Conservation (phyloP, 2,888 invertebrate species). For the Eupithecia subfuscata region DNA sequence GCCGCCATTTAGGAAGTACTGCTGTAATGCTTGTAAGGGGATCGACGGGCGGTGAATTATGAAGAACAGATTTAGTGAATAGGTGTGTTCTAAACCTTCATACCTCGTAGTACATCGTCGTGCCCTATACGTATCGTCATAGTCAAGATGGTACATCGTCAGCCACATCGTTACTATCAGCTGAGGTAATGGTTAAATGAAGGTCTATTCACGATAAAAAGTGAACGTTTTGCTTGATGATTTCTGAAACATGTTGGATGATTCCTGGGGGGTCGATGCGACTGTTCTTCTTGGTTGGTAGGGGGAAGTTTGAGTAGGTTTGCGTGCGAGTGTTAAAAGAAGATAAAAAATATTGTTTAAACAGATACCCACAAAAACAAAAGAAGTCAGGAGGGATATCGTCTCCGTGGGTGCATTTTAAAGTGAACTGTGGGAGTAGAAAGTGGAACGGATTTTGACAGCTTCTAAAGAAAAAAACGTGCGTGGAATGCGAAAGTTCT, state of each 20-base stretch:
- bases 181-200: background rate
- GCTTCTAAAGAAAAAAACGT: background rate
- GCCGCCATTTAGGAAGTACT: slow-evolving; percentile 83
- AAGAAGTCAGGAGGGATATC: background rate
- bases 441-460: background rate
- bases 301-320: background rate
- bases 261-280: background rate
- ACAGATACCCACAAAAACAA: background rate
- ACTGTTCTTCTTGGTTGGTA: slow-evolving; percentile 3
- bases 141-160: too few relatives aligned
- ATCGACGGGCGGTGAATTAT: slow-evolving; percentile 40
- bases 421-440: background rate
- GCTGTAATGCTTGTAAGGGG: slow-evolving; percentile 82
- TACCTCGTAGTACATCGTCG: background rate
- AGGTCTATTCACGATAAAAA: background rate
- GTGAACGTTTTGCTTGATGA: background rate
- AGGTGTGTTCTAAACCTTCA: background rate
- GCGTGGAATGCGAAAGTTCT: background rate
- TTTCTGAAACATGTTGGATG: background rate
- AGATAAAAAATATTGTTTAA: background rate
- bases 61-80: background rate
- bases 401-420: background rate
- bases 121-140: too few relatives aligned
- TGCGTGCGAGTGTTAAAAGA: background rate
- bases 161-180: background rate